A percentile compares a stretch with the other conserved stretches of the same genome.
phyloP scores from a whole-genome alignment of 2,113 vertebrate species.

The Strigops habroptila region DNA sequence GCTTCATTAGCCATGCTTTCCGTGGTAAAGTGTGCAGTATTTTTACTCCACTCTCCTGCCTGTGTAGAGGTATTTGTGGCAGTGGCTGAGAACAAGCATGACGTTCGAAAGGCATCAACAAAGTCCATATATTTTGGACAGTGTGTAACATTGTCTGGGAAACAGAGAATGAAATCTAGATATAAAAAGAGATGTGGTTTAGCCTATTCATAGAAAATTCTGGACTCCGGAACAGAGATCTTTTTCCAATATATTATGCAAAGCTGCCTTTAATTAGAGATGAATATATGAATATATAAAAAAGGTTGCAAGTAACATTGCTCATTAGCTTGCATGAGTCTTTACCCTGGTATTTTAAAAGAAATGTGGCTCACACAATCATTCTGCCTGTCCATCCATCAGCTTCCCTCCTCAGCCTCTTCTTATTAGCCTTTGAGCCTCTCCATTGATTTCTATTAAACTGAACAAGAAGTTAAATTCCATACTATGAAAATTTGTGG shows the following conservation, averaged over 20 bases:
- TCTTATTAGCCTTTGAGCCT: background rate
- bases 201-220: background rate
- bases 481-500: background rate
- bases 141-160: background rate
- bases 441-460: background rate
- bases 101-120: background rate
- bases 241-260: background rate
- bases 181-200: background rate
- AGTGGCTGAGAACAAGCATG: background rate
- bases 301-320: background rate
- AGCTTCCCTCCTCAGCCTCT: background rate
- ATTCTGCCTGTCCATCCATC: background rate
- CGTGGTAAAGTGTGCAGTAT: background rate
- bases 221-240: background rate
- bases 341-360: background rate
- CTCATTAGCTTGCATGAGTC: background rate
- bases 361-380: background rate
- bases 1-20: background rate
- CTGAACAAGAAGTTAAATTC: background rate
- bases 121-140: background rate
- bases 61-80: background rate
- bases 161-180: background rate
- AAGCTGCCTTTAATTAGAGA: background rate
- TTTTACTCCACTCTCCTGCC: background rate
- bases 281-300: background rate